Percentiles rank a stretch among this genome's conserved stretches.
Conservation (phyloP, 2,888 invertebrate species). For the Drosophila macrospina region DNA sequence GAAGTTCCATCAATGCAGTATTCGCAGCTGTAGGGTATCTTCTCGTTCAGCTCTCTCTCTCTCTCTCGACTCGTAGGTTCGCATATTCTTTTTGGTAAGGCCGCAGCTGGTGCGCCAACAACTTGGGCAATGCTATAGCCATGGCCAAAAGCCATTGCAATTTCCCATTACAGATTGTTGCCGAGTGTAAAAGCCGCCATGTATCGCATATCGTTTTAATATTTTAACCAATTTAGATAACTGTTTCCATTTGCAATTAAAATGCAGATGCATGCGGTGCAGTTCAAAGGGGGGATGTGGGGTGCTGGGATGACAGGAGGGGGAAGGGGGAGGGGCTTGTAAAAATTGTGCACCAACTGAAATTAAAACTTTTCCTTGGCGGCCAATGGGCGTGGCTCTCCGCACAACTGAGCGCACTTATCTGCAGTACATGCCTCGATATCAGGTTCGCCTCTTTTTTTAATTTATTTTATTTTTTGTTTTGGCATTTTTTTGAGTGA, state of each 20-base stretch:
- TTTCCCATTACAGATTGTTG: conserved; percentile 46
- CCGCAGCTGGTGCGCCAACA: conserved; percentile 35
- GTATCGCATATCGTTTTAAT: conserved; percentile 68
- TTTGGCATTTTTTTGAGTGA: conserved; percentile 41
- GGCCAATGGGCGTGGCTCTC: conserved; percentile 59
- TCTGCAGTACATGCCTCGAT: conserved; percentile 70
- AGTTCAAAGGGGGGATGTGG: not conserved
- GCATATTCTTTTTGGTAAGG: conserved; percentile 4
- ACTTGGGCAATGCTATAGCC: conserved; percentile 21
- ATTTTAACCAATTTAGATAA: conserved; percentile 83
- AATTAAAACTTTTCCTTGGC: conserved; percentile 79
- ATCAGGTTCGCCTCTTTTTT: conserved; percentile 65
- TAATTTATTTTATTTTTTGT: conserved; percentile 1
- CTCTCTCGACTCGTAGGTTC: no score
- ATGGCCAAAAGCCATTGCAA: conserved; percentile 28
- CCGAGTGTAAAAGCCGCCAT: conserved; percentile 41
- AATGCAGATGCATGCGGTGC: conserved; percentile 69
- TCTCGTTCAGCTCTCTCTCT: not conserved
- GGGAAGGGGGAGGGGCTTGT: conserved; percentile 13
- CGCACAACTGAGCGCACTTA: conserved; percentile 69
- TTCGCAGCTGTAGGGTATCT: conserved; percentile 2
- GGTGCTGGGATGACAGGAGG: not conserved
- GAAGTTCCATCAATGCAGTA: no score
- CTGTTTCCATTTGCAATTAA: conserved; percentile 84
- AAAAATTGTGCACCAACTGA: conserved; percentile 69